Base-by-base conservation (phyloP, 2,888 invertebrate genomes). In the Coecobrya sp. region DNA sequence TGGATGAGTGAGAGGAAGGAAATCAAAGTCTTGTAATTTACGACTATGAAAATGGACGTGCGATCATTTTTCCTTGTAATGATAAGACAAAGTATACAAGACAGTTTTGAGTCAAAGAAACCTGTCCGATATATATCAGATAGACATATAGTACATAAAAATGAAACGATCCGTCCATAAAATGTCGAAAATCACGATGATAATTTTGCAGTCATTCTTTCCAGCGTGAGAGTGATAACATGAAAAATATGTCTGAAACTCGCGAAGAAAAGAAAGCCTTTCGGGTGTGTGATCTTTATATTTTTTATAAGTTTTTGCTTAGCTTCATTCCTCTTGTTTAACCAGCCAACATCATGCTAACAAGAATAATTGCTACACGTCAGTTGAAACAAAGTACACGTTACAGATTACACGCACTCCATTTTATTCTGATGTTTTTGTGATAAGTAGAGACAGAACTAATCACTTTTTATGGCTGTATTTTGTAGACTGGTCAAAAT, bases 71-170 rank as follows among this genome's bases (percentile, higher is more conserved):
- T 45, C 52, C 22, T 70, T 36, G 70, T 36, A 86, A 70, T 45
- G 19, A 70, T 70, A 70, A 70, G 16, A 27, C 27, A 65, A 4
- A 65, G 22, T 65, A 10, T 27, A 52, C 49, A 52, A 27, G 42
- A 59, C 25, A 25, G 16, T 2, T 82, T n/a, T 82, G 82, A 59
- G 42, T 82, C 2, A 30, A 30, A 86, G 45, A 86, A 87, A 79
- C 87, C 79, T 79, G 87, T 79, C 76, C 22, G 45, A 30, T 82
- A 82, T 62, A 30, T 82, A 82, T 62, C 82, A 62, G 82, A 82
- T 82, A 36, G 4, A 36, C 59, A 82, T 82, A 59, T 22, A 42
- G 59, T 59, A 59, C 62, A 62, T 19, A n/a, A 81, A 59, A 81
- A 55, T 59, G 62, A 82, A 82, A 82, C 30, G 62, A 82, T 62